phyloP scores from a whole-genome alignment of 2,113 vertebrate genomes.

The Brienomyrus brachyistius region DNA sequence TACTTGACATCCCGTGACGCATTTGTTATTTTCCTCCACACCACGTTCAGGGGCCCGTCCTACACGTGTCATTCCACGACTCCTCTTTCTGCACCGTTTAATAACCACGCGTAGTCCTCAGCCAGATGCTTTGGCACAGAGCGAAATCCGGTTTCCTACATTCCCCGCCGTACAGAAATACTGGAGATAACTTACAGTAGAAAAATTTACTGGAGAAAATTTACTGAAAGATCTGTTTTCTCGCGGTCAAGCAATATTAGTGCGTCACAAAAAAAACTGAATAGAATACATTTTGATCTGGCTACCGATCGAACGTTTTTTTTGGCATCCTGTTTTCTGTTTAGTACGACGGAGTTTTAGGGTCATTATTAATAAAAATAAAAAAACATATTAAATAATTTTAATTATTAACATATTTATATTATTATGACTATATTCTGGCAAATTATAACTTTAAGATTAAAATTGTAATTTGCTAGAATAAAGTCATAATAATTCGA shows the following conservation, averaged over 20 bases:
- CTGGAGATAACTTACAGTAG: not conserved
- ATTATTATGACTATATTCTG: too few relatives aligned
- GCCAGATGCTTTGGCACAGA: not conserved
- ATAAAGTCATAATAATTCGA: too few relatives aligned
- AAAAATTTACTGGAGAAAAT: not conserved
- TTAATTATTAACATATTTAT: too few relatives aligned
- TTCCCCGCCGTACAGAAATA: not conserved
- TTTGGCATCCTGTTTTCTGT: not conserved
- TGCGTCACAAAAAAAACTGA: not conserved
- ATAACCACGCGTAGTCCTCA: not conserved
- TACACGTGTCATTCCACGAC: not conserved
- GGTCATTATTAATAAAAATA: too few relatives aligned
- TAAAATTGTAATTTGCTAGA: too few relatives aligned
- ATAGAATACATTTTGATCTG: not conserved
- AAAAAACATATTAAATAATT: too few relatives aligned
- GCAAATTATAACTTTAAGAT: too few relatives aligned
- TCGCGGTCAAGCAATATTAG: not conserved
- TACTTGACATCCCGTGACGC: not conserved
- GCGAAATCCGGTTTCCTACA: not conserved
- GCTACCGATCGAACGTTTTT: not conserved
- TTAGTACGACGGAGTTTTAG: too few relatives aligned
- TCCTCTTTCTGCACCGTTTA: not conserved
- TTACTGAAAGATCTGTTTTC: not conserved
- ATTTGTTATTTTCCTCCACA: not conserved
- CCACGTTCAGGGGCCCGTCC: not conserved